Evolutionary conservation across 1,140 invertebrate genomes (phyloP), one percentile per base, ranked within the genome.

Genomic region (Manduca sexta): DNA sequence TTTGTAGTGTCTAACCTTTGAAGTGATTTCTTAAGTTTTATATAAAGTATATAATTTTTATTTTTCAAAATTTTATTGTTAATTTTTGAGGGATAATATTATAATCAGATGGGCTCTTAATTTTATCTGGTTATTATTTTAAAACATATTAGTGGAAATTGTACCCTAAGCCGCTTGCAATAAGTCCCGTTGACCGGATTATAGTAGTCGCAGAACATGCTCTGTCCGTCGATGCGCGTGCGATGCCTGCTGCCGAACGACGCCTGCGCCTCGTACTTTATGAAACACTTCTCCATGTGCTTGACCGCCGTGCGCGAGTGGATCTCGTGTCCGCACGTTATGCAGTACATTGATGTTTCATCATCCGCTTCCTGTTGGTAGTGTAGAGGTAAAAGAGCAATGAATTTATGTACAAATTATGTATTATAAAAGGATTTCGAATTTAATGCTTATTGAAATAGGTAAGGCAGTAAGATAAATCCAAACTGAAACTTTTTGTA

Each of bases 181-280:
- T 99, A 99, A 0, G 97, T 98, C 45, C 92, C 90, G 69, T 94
- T 96, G 1, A 90, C 86, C 3, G 94, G 90, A 86, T 98, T 99
- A 76, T 94, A 99, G 78, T 94, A 97, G 72, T 99, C 98, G 80
- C 98, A 99, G 78, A 99, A 99, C 93, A 99, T 98, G 69, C 95
- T 94, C 83, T 95, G 92, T 11, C 95, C 95, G 82, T 98, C 97
- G 57, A 98, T 97, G 38, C 94, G 89, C 0, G 97, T 98, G 73
- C 97, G 95, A 65, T 95, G 97, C 38, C 95, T 92, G 11, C 95
- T 98, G 11, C 96, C 97, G 83, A 98, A 99, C 0, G 97, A 98
- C 2, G 97, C 95, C 85, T 98, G 96, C 40, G 95, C 97, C 77
- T 99, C 98, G 81, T 97, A 97, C 90, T 98, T 98, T 60, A 97